Evolutionary conservation across 2,888 invertebrate species (phyloP), one percentile per base, ranked within the genome.

Genomic region (Amaurobius ferox): DNA sequence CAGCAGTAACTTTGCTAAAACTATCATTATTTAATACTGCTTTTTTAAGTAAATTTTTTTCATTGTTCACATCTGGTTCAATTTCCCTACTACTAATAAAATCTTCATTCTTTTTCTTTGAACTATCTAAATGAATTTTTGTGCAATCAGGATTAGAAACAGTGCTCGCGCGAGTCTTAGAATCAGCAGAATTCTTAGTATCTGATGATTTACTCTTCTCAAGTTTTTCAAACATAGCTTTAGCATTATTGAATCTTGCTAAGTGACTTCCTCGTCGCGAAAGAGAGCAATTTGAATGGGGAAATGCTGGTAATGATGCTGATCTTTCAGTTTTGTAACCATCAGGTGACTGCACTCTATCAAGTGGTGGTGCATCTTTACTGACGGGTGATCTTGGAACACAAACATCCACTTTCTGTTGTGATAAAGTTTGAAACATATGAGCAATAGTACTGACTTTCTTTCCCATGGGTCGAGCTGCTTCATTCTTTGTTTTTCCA

Each of bases 211-310:
- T 88, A 48, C 26, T 86, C 68, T 86, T 79, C 29, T 96, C 95
- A 88, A 97, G 93, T 91, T 97, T 97, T 91, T 97, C 97, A 91
- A 97, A 97, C 79, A 97, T 93, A 61, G 97, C 97, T 88, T 97
- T 93, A 1, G 97, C 97, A 91, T 95, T 96, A 91, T 97, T 97
- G 64, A 89, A 89, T 30, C 89, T 76, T 19, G 88, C 79, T 32
- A 89, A 83, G 62, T 89, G 88, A 72, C 89, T 89, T 68, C 89
- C 89, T 26, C 88, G 80, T 30, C 89, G 86, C n/a, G 87, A 85
- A 44, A 87, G 71, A 0, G 83, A 79, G n/a, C 81, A 87, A 26
- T 87, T 87, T 19, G 79, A 76, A 32, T 67, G 68, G 5, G 81
- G 76, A 72, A 78, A 78, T 30, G 77, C 81, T 28, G 81, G 76